Conservation (phyloP, 2,888 invertebrate genomes). For the Meandrusa payeni region DNA sequence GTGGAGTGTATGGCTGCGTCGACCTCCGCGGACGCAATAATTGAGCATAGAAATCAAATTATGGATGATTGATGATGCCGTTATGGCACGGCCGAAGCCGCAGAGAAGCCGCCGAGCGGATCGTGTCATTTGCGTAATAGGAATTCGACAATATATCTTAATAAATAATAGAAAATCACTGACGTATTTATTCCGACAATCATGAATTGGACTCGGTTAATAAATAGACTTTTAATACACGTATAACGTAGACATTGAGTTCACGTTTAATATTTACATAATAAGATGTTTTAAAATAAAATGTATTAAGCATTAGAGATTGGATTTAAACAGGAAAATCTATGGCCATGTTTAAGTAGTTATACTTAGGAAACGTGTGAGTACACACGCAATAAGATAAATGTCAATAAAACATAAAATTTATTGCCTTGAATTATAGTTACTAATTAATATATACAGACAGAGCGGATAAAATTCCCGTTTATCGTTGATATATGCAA, state of each 20-base stretch:
- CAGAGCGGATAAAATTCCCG: not conserved
- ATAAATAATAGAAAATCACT: conserved; percentile 28
- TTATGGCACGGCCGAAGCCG: conserved; percentile 74
- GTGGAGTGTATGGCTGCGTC: conserved; percentile 51
- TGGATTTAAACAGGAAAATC: too few relatives aligned
- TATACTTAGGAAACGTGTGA: not conserved
- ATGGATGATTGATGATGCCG: conserved; percentile 80
- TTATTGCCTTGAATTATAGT: conserved; percentile 3
- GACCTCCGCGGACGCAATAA: conserved; percentile 79
- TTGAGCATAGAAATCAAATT: conserved; percentile 81
- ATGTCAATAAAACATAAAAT: not conserved
- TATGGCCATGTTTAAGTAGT: not conserved
- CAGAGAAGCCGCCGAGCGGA: conserved; percentile 66
- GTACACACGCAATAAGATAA: too few relatives aligned
- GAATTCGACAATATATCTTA: conserved; percentile 60
- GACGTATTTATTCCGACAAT: conserved; percentile 6
- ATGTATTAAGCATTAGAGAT: too few relatives aligned
- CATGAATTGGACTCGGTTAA: too few relatives aligned
- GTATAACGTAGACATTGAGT: too few relatives aligned
- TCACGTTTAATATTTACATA: too few relatives aligned
- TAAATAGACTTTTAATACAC: too few relatives aligned
- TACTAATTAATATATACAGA: not conserved
- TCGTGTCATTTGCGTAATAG: conserved; percentile 72
- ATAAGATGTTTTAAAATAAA: too few relatives aligned
- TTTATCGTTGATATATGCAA: not conserved